Conservation (phyloP, 2,113 vertebrate genomes). For the Erpornis zantholeuca region DNA sequence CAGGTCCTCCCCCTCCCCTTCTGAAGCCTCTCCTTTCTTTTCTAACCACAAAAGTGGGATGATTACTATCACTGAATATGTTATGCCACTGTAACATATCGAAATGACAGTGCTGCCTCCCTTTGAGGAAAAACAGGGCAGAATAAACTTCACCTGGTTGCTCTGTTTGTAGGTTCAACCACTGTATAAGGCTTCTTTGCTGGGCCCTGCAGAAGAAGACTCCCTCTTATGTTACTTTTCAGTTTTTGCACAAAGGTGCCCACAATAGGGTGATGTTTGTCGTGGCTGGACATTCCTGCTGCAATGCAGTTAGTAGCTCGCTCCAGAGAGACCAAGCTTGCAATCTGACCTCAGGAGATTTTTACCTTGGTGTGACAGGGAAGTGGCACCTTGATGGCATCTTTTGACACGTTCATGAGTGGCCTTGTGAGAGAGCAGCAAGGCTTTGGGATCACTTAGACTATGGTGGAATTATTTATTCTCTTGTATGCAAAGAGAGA, state of each 20-base stretch:
- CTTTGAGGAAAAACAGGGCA: background rate
- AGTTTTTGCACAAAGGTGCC: rapidly evolving
- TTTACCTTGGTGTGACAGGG: background rate
- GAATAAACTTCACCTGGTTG: background rate
- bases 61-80: background rate
- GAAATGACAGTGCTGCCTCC: background rate
- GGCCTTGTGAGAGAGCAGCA: background rate
- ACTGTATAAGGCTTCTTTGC: background rate
- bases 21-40: background rate
- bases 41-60: background rate
- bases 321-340: background rate
- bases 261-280: background rate
- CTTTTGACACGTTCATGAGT: background rate
- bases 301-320: background rate
- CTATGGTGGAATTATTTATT: background rate
- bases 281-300: background rate
- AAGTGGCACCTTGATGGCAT: background rate
- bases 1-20: background rate
- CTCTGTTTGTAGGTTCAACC: background rate
- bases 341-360: background rate
- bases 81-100: background rate
- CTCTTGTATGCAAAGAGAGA: background rate
- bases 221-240: background rate
- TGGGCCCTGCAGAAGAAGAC: background rate
- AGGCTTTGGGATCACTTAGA: background rate